A percentile compares a stretch with the other conserved stretches of the same genome.
Conservation (phyloP, 2,113 vertebrate species). For the Indicator maculatus region DNA sequence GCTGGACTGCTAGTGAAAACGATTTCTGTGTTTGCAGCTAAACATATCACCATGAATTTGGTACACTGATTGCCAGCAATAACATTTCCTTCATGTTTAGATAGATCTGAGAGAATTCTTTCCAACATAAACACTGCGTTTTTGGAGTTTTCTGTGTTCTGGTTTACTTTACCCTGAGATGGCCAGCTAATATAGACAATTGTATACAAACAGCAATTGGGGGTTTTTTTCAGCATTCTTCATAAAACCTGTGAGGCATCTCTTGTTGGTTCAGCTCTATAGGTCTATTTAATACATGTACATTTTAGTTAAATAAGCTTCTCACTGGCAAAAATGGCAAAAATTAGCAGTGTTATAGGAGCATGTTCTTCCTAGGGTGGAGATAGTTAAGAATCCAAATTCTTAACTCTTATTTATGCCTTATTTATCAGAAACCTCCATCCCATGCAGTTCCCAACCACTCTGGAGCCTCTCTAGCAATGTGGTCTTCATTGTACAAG, state of each 20-base stretch:
- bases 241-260: neutral
- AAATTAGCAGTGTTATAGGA: neutral
- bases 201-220: neutral
- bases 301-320: neutral
- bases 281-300: neutral
- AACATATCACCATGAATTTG: neutral
- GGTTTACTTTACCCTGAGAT: neutral
- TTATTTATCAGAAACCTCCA: slow-evolving; percentile 27
- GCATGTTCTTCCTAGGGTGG: neutral
- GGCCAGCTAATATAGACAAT: neutral
- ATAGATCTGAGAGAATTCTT: neutral
- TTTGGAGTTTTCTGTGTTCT: neutral
- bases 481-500: neutral
- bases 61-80: neutral
- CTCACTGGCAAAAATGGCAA: neutral
- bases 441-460: neutral
- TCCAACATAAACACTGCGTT: neutral
- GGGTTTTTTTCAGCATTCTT: neutral
- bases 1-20: neutral
- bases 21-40: neutral
- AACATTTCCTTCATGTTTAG: neutral
- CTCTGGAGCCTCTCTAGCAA: neutral
- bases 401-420: neutral
- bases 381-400: neutral
- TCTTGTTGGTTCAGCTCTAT: neutral